Conservation (phyloP, 2,797 vertebrate species). For the Emys orbicularis region DNA sequence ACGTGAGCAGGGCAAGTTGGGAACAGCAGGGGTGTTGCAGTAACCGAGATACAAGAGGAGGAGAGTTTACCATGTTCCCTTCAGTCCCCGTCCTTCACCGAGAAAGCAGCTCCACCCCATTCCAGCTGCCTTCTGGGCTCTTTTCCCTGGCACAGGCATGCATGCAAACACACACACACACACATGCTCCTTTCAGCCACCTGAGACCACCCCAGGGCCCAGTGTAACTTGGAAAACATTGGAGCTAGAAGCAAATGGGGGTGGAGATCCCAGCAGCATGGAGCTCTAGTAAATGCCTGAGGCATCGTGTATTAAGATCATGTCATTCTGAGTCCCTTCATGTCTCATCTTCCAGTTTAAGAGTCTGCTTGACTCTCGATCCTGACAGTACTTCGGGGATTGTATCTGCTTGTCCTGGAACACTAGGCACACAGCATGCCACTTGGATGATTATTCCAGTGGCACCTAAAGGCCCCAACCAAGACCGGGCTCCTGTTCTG, state of each 20-base stretch:
- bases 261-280: background rate
- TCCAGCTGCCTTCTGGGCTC: too few species aligned
- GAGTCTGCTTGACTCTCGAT: too few species aligned
- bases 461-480: background rate
- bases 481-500: background rate
- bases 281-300: background rate
- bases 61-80: too few species aligned
- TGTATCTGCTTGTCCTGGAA: background rate
- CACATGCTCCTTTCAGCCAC: too few species aligned
- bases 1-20: background rate
- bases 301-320: background rate
- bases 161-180: too few species aligned
- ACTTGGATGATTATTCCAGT: background rate
- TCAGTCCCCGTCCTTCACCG: too few species aligned
- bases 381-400: too few species aligned
- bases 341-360: too few species aligned
- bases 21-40: background rate
- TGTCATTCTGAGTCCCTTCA: background rate
- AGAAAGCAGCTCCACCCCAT: background rate
- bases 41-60: background rate
- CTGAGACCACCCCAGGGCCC: too few species aligned
- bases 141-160: background rate
- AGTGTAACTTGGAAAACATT: background rate
- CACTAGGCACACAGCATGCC: background rate
- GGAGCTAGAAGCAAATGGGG: background rate